These are phyloP conservation scores for Zele albiditarsus DNA, from an alignment of 2,888 invertebrate genomes.

Conservation along the genomic window DNA sequence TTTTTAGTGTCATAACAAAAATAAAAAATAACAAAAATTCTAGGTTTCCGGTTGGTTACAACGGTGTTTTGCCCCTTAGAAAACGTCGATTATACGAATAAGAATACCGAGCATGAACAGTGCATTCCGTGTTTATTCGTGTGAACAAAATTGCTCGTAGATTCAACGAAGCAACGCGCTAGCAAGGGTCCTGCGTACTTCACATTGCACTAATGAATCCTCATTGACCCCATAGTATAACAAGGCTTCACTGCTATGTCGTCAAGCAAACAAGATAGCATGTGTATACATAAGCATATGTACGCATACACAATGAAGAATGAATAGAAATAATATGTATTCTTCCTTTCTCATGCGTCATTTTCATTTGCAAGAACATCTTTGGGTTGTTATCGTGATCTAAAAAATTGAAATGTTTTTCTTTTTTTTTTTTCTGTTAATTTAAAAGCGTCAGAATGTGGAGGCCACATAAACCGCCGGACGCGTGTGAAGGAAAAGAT, in stretches of 20 bases:
- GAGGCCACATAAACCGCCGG: conserved; percentile 17
- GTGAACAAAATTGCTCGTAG: conserved; percentile 1
- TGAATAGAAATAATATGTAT: neutral
- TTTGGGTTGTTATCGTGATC: no score
- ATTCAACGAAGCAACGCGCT: conserved; percentile 18
- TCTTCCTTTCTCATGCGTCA: no score
- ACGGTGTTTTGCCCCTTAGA: no score
- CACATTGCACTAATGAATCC: conserved; percentile 29
- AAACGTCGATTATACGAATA: no score
- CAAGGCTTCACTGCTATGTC: neutral
- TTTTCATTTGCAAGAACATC: no score
- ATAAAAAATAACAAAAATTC: no score
- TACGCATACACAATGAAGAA: neutral
- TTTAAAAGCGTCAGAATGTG: conserved; percentile 2
- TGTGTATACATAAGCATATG: neutral
- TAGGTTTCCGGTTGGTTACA: no score
- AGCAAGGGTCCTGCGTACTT: conserved; percentile 26
- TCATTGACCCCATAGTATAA: conserved; percentile 16
- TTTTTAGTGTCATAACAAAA: no score
- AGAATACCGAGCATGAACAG: no score
- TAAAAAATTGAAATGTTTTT: neutral
- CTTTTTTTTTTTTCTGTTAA: neutral
- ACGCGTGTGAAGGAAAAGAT: conserved; percentile 20
- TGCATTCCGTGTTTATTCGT: neutral
- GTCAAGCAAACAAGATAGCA: neutral